Evolutionary conservation across 2,113 vertebrate species (phyloP).

Genomic region (Heteronetta atricapilla): DNA sequence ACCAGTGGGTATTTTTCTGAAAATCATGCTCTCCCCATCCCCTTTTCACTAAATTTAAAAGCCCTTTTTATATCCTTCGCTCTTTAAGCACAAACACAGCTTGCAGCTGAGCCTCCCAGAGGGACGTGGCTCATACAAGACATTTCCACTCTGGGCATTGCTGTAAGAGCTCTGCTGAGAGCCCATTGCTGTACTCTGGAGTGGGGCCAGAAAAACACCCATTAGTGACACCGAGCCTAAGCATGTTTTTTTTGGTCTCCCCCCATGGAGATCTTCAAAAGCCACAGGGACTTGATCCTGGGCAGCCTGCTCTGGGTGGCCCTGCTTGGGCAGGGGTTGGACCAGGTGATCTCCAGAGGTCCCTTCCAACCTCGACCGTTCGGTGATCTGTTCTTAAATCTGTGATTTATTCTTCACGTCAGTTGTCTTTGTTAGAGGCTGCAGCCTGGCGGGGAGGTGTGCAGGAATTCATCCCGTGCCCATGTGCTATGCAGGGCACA

Average conservation of each 20-base stretch:
- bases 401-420: too few species aligned
- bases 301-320: neutral
- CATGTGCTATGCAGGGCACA: neutral
- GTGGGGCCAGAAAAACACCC: neutral
- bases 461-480: neutral
- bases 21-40: neutral
- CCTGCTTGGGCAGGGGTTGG: neutral
- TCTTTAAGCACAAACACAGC: neutral
- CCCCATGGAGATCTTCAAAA: neutral
- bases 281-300: too few species aligned
- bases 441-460: accelerated
- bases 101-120: neutral
- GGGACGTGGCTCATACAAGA: neutral
- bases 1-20: neutral
- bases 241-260: neutral
- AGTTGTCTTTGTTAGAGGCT: too few species aligned
- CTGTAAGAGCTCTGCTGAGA: constrained; percentile 25
- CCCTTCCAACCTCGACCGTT: neutral
- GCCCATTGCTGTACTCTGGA: neutral
- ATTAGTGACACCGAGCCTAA: neutral
- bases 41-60: neutral
- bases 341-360: neutral
- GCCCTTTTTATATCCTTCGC: neutral
- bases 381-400: too few species aligned
- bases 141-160: neutral